These are phyloP conservation scores for Lepidocyrtinus sp. DNA, from an alignment of 2,888 invertebrate species.

Conservation along the genomic window DNA sequence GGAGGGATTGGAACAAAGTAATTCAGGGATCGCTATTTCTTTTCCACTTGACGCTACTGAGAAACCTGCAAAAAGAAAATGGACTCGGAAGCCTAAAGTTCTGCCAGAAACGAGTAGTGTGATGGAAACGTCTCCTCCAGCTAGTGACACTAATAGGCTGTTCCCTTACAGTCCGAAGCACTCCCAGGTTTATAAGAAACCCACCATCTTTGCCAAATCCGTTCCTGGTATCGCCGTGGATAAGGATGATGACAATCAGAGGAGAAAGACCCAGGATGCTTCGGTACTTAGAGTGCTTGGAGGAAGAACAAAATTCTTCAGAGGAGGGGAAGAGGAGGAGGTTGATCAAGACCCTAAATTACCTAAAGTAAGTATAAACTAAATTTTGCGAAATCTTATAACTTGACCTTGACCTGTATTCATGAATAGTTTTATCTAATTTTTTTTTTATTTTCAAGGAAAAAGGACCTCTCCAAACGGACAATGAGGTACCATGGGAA, in stretches of 20 bases:
- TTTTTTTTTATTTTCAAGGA: constrained; percentile 37
- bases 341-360: constrained; percentile 57
- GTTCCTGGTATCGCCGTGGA: neutral
- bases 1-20: too few relatives aligned
- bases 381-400: neutral
- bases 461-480: constrained; percentile 53
- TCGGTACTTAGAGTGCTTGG: constrained; percentile 61
- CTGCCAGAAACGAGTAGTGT: too few relatives aligned
- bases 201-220: constrained; percentile 53
- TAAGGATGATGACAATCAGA: constrained; percentile 45
- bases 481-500: constrained; percentile 64
- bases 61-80: neutral
- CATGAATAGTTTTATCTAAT: neutral
- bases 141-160: too few relatives aligned
- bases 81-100: too few relatives aligned
- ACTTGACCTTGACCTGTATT: neutral
- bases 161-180: constrained; percentile 36
- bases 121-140: too few relatives aligned
- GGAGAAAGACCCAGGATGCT: constrained; percentile 40
- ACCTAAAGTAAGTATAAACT: constrained; percentile 42
- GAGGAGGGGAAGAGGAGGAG: constrained; percentile 65
- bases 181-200: constrained; percentile 29
- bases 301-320: constrained; percentile 62
- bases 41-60: neutral
- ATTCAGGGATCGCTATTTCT: too few relatives aligned